A percentile compares a stretch with the other conserved stretches of the same genome.
Conservation (phyloP, 1,140 invertebrate genomes). For the Zaprionus davidi region DNA sequence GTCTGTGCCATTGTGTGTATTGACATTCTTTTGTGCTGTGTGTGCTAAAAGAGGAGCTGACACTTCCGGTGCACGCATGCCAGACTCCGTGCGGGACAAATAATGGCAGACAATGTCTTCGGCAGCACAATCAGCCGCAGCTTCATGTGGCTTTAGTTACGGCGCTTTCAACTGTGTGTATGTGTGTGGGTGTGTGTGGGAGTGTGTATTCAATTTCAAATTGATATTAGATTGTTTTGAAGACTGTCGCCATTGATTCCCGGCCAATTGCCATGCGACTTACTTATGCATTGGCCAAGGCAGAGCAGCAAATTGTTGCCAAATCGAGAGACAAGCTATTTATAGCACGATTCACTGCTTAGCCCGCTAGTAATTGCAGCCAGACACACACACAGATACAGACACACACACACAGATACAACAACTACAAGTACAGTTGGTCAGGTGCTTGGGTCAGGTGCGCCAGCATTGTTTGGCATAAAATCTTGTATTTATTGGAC, state of each 20-base stretch:
- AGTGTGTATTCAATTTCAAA: slow-evolving; percentile 61
- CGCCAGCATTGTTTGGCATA: slow-evolving; percentile 44
- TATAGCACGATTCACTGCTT: slow-evolving; percentile 15
- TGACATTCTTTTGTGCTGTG: slow-evolving; percentile 17
- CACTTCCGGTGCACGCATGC: slow-evolving; percentile 22
- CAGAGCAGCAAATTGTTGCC: slow-evolving; percentile 18
- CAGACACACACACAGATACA: background rate
- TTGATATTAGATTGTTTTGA: slow-evolving; percentile 62
- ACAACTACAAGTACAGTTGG: slow-evolving; percentile 2
- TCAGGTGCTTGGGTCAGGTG: slow-evolving; percentile 34
- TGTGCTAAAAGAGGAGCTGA: slow-evolving; percentile 12
- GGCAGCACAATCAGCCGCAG: background rate
- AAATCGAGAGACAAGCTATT: slow-evolving; percentile 42
- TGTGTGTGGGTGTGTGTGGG: slow-evolving; percentile 20
- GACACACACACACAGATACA: background rate
- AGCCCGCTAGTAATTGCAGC: slow-evolving; percentile 17
- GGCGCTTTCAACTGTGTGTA: slow-evolving; percentile 2
- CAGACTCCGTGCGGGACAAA: background rate
- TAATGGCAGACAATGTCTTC: background rate
- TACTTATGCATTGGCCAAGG: slow-evolving; percentile 64
- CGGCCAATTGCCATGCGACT: slow-evolving; percentile 21
- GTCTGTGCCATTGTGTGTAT: background rate
- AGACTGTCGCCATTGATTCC: slow-evolving; percentile 53
- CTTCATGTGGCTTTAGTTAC: background rate
- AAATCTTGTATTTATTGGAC: slow-evolving; percentile 59